These are phyloP conservation scores for Montipora efflorescens DNA, from an alignment of 64 coral and sea anemone genomes.

Conservation along the genomic window DNA sequence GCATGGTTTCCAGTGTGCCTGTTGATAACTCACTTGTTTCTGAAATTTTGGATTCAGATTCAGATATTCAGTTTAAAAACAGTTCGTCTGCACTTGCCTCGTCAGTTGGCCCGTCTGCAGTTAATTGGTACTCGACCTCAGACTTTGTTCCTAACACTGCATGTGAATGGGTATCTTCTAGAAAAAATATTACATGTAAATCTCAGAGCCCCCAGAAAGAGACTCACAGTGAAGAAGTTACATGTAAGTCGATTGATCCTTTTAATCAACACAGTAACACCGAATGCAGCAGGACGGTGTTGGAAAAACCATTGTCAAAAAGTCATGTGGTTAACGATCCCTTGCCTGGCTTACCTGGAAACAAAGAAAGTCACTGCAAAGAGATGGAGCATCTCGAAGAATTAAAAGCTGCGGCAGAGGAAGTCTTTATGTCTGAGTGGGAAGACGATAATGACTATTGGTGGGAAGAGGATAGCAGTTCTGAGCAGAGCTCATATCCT, in stretches of 20 bases:
- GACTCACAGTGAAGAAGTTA: background rate
- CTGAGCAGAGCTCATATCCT: background rate
- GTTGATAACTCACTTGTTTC: background rate
- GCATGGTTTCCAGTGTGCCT: background rate
- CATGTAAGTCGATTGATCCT: background rate
- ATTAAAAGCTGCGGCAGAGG: background rate
- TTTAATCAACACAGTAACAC: background rate
- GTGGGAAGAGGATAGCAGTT: conserved; percentile 12
- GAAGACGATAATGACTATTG: conserved; percentile 12
- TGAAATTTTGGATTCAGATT: background rate
- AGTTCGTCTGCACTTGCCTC: background rate
- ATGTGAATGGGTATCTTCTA: background rate
- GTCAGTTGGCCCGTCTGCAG: background rate
- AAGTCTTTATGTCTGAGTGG: conserved; percentile 50
- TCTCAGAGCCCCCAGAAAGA: background rate
- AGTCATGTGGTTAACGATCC: background rate
- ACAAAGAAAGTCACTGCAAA: background rate
- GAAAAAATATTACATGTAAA: background rate
- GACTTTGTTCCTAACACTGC: background rate
- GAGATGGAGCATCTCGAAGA: conserved; percentile 47
- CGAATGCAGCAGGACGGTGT: no score
- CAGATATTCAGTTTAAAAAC: background rate
- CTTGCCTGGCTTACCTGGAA: background rate
- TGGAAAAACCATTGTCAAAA: background rate
- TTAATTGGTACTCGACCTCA: background rate